Evolutionary conservation across 1,140 invertebrate genomes (phyloP), one percentile per base, ranked within the genome.

Genomic region (Sinella curviseta): DNA sequence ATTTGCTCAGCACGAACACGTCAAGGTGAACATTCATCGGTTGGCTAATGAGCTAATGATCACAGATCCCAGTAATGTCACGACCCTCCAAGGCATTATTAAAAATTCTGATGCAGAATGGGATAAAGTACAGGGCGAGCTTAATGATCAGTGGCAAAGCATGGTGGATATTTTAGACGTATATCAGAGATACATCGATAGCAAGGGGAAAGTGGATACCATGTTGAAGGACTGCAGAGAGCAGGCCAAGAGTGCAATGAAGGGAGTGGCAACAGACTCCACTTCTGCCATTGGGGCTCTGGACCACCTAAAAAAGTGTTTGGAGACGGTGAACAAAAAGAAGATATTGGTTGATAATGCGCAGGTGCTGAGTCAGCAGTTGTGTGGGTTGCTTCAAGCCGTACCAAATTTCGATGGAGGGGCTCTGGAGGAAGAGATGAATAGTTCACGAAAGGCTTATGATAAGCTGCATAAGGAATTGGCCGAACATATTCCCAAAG

Each of bases 21-120:
- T 89, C 0, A 92, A 92, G 84, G 88, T 91, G 67, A 87, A 88
- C 73, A 87, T 94, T 0, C 89, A 91, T 39, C 90, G 91, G 83
- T 91, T 95, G 88, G 94, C 93, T 0, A 88, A 92, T 26, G 88
- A 91, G 74, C 86, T 96, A 48, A 92, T 95, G 89, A 91, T 92
- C 83, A 92, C 94, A 86, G 94, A 95, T 86, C 91, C 94, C 81
- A 90, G 90, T 33, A 93, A 93, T 82, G 92, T 92, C 85, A 91
- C 92, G 1, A 90, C 91, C 1, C 92, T 95, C 77, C 94, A 96
- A 86, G 92, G 93, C 78, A 91, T 91, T 48, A 85, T 96, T 0
- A 89, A 93, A 0, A 89, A 91, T 0, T 90, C 94, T 48, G 93
- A 95, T 82, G 90, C 91, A 34, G 92, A 92, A 78, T 96, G 93